Percentiles rank a stretch among this genome's conserved stretches.
Evolutionary conservation across 2,113 vertebrate genomes (phyloP).

Genomic region (Tapirus terrestris): DNA sequence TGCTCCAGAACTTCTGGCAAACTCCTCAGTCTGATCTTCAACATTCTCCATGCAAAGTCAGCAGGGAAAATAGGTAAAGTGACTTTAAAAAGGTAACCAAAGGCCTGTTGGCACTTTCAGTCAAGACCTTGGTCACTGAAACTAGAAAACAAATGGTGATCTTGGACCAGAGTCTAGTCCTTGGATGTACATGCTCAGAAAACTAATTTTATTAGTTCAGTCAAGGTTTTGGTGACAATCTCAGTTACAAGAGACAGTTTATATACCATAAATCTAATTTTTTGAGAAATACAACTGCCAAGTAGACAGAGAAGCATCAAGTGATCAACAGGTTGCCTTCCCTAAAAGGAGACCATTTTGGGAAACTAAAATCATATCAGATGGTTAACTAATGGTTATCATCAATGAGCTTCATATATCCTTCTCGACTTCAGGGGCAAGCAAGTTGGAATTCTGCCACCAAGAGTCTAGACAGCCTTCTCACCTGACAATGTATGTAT

Average conservation of each 20-base stretch:
- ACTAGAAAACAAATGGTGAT: background rate
- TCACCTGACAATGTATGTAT: background rate
- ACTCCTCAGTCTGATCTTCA: background rate
- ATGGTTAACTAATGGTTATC: background rate
- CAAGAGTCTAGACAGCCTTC: background rate
- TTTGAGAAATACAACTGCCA: conserved; percentile 10
- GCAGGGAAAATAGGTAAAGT: background rate
- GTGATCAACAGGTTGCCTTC: background rate
- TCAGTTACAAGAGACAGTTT: background rate
- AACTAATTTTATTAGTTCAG: background rate
- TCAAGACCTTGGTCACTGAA: background rate
- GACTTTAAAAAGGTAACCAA: conserved; percentile 4
- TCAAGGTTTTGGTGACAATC: background rate
- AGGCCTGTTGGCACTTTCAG: background rate
- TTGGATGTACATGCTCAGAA: background rate
- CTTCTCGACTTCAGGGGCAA: background rate
- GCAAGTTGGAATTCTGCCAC: background rate
- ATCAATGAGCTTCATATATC: background rate
- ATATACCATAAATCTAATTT: background rate
- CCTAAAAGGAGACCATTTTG: background rate
- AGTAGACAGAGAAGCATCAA: background rate
- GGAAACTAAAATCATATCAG: background rate
- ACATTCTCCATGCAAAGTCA: background rate
- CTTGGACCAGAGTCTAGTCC: background rate
- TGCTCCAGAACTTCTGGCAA: background rate